phyloP scores from a whole-genome alignment of 2,888 invertebrate species.

The Drosophila helvetica region DNA sequence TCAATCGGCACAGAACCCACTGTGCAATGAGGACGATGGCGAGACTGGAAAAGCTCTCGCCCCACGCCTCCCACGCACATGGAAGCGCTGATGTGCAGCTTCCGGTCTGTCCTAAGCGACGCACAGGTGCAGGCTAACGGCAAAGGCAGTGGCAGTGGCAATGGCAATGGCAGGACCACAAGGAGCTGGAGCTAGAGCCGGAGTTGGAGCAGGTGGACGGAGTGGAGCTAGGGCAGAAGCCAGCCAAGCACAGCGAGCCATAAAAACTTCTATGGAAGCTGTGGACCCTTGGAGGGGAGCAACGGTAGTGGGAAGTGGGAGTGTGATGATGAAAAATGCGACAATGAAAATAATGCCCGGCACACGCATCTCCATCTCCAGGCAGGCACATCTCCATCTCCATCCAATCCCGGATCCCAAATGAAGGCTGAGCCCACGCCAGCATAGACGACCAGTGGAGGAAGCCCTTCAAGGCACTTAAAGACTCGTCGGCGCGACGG shows the following conservation, averaged over 20 bases:
- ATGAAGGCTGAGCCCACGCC: constrained; percentile 26
- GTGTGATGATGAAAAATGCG: constrained; percentile 80
- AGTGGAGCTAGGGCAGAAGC: constrained; percentile 27
- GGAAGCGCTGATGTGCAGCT: constrained; percentile 72
- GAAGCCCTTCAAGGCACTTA: constrained; percentile 69
- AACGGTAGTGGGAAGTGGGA: constrained; percentile 21
- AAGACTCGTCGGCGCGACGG: constrained; percentile 47
- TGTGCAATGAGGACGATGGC: constrained; percentile 26
- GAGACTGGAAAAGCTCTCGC: constrained; percentile 42
- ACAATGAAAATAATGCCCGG: constrained; percentile 79
- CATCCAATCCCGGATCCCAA: constrained; percentile 28
- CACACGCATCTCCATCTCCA: constrained; percentile 54
- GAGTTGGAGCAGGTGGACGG: constrained; percentile 7
- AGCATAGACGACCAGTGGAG: constrained; percentile 10
- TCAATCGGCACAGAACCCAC: constrained; percentile 13
- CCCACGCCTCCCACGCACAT: constrained; percentile 50
- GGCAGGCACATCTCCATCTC: not conserved
- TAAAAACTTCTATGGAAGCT: constrained; percentile 64
- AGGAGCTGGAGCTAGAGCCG: not conserved
- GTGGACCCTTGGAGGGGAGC: constrained; percentile 5
- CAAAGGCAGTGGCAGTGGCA: constrained; percentile 15
- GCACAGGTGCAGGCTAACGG: constrained; percentile 73
- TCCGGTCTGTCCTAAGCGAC: constrained; percentile 70
- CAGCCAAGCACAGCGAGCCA: constrained; percentile 52
- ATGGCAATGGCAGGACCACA: not conserved